Conservation (phyloP, 2,888 invertebrate species). For the Cylindroiulus punctatus region DNA sequence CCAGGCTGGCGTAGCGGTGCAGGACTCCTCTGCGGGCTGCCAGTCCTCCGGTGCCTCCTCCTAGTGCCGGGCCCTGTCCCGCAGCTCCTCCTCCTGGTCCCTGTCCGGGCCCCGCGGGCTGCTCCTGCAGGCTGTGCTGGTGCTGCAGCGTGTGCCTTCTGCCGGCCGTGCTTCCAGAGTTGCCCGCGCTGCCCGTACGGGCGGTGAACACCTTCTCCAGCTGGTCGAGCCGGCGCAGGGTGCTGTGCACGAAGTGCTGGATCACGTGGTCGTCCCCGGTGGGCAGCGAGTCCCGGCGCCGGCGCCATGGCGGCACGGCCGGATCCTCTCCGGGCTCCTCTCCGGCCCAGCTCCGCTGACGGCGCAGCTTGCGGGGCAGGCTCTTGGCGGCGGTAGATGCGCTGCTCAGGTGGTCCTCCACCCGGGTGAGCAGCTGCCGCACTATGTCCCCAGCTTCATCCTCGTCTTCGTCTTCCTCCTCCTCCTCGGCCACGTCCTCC, state of each 20-base stretch:
- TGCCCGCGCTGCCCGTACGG: not conserved
- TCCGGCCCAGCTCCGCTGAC: slow-evolving; percentile 53
- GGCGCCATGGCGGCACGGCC: not conserved
- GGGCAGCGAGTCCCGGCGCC: slow-evolving; percentile 52
- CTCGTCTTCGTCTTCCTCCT: slow-evolving; percentile 47
- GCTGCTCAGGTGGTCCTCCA: not conserved
- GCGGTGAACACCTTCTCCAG: slow-evolving; percentile 55
- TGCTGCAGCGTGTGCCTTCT: slow-evolving; percentile 11
- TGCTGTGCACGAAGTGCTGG: slow-evolving; percentile 55
- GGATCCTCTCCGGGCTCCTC: not conserved
- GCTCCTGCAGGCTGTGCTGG: slow-evolving; percentile 53
- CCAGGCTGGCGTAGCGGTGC: slow-evolving; percentile 50
- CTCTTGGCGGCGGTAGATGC: not conserved
- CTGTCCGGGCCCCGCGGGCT: not conserved
- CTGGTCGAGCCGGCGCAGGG: slow-evolving; percentile 53
- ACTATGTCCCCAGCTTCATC: not conserved
- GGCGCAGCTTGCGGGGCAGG: slow-evolving; percentile 33
- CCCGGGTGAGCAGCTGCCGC: not conserved
- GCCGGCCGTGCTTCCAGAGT: not conserved
- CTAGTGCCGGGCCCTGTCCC: not conserved
- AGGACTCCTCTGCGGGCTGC: not conserved
- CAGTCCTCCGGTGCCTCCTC: not conserved
- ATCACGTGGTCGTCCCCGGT: slow-evolving; percentile 51
- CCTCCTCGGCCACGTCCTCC: slow-evolving; percentile 36
- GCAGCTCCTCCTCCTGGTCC: not conserved